These are phyloP conservation scores for Sebastes nivosus DNA, from an alignment of 2,797 vertebrate species.

Conservation along the genomic window DNA sequence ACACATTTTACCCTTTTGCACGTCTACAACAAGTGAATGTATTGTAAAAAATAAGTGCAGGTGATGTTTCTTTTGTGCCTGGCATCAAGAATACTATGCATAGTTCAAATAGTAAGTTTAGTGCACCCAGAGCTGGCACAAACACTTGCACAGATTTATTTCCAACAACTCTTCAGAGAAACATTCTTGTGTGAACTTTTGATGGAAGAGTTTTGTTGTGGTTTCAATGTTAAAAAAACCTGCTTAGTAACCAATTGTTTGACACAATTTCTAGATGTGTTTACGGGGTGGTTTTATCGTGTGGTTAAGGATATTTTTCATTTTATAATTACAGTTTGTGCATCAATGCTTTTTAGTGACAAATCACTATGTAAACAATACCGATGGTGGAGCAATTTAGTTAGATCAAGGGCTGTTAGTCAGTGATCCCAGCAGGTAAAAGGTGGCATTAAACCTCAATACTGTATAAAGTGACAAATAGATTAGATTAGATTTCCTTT, in stretches of 20 bases:
- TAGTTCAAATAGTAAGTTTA: not conserved
- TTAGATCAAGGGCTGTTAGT: not conserved
- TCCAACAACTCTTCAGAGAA: not conserved
- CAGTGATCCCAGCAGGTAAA: not conserved
- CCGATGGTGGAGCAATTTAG: not conserved
- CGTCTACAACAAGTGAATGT: not conserved
- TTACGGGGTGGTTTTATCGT: not conserved
- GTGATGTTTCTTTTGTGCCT: not conserved
- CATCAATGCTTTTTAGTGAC: not conserved
- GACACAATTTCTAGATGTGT: not conserved
- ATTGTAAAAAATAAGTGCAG: not conserved
- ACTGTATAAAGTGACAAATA: not conserved
- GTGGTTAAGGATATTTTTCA: not conserved
- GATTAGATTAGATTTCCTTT: too few species aligned
- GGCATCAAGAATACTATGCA: not conserved
- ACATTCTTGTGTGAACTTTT: constrained; percentile 8
- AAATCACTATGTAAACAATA: not conserved
- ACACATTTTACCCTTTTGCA: not conserved
- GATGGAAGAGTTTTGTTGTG: not conserved
- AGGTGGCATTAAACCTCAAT: not conserved
- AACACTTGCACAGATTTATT: not conserved
- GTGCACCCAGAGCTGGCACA: not conserved
- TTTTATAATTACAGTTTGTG: not conserved
- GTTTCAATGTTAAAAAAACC: not conserved
- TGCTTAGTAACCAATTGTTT: not conserved